These are phyloP conservation scores for Eidolon dupreanum DNA, from an alignment of 2,797 vertebrate genomes.

Conservation along the genomic window DNA sequence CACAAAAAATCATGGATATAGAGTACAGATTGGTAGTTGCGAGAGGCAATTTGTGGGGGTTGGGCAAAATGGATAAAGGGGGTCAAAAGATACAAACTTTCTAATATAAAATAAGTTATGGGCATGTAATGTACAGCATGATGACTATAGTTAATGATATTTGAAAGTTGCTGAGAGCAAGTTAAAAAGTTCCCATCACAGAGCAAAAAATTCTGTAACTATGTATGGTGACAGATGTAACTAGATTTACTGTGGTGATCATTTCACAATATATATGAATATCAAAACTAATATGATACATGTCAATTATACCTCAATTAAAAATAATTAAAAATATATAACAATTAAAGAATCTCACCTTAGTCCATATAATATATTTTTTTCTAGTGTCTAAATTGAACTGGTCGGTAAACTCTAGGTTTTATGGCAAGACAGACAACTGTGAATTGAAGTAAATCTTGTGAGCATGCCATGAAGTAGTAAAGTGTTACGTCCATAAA, in stretches of 20 bases:
- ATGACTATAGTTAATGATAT: background rate
- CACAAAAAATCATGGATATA: background rate
- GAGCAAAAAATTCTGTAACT: background rate
- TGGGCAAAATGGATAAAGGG: background rate
- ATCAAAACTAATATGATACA: background rate
- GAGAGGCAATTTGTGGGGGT: background rate
- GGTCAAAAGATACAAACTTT: background rate
- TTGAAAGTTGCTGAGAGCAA: background rate
- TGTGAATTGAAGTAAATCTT: conserved; percentile 39
- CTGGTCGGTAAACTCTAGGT: background rate
- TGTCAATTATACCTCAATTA: background rate
- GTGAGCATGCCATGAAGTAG: background rate
- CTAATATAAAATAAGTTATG: background rate
- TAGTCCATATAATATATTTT: background rate
- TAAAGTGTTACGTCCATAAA: background rate
- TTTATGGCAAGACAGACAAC: conserved; percentile 3
- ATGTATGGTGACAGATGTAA: background rate
- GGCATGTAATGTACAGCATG: background rate
- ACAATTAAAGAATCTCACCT: background rate
- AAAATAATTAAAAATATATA: background rate
- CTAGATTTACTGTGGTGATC: background rate
- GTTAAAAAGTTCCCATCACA: background rate
- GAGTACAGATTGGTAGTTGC: background rate
- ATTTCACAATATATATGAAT: background rate
- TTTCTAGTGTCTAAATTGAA: background rate